Percentiles rank a stretch among this genome's conserved stretches.
phyloP scores from a whole-genome alignment of 2,797 vertebrate species.

The Rhinatrema bivittatum region DNA sequence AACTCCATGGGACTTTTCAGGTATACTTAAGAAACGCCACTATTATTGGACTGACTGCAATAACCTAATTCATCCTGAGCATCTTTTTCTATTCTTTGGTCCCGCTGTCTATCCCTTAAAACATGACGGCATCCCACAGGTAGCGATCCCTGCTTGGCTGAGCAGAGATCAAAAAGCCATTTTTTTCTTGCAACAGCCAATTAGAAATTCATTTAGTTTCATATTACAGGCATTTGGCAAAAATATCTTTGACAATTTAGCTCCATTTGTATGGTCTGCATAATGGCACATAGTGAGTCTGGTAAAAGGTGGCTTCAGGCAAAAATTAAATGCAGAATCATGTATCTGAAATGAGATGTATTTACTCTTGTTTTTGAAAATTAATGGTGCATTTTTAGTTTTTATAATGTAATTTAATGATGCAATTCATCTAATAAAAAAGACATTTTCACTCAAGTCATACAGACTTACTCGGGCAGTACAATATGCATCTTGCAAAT shows the following conservation, averaged over 20 bases:
- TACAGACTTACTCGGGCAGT: slow-evolving; percentile 77
- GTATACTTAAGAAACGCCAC: slow-evolving; percentile 36
- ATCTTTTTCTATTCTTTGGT: slow-evolving; percentile 39
- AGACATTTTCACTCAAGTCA: slow-evolving; percentile 75
- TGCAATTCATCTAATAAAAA: slow-evolving; percentile 98
- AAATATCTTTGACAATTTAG: slow-evolving; percentile 71
- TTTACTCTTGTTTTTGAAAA: slow-evolving; percentile 96
- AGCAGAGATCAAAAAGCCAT: slow-evolving; percentile 72
- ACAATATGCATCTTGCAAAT: slow-evolving; percentile 66
- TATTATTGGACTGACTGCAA: slow-evolving; percentile 25
- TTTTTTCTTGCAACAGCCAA: slow-evolving; percentile 74
- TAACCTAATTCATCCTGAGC: slow-evolving; percentile 32
- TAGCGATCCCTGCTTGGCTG: slow-evolving; percentile 65
- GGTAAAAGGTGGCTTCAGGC: slow-evolving; percentile 70
- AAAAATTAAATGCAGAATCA: slow-evolving; percentile 81
- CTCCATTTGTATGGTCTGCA: slow-evolving; percentile 79
- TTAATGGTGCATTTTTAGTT: slow-evolving; percentile 99
- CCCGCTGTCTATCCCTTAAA: slow-evolving; percentile 13
- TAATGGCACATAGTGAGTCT: slow-evolving; percentile 85
- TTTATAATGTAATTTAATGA: slow-evolving; percentile 99
- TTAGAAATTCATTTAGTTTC: slow-evolving; percentile 83
- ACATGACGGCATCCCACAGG: slow-evolving; percentile 27
- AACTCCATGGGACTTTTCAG: slow-evolving; percentile 2
- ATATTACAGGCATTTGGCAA: slow-evolving; percentile 67
- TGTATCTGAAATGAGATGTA: slow-evolving; percentile 82